A percentile compares a stretch with the other conserved stretches of the same genome.
These are phyloP conservation scores for Lepidostoma basale DNA, from an alignment of 1,140 invertebrate species.

Conservation along the genomic window DNA sequence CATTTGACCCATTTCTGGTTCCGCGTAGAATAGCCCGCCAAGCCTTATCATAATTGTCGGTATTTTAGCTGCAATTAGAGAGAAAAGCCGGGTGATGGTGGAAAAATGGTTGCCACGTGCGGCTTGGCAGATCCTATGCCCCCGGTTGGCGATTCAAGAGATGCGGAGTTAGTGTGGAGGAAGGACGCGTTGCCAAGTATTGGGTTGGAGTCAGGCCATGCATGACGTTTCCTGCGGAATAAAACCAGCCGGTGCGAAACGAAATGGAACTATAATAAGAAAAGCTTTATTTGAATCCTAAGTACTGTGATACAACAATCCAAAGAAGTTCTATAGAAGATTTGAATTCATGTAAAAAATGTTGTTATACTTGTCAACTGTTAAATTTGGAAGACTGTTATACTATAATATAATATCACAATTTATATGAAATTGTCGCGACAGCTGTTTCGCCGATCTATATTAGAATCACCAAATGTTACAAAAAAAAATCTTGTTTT, in stretches of 20 bases:
- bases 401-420: no score
- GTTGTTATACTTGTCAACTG: no score
- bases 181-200: conserved; percentile 29
- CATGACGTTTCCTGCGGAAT: conserved; percentile 9
- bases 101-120: conserved; percentile 9
- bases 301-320: no score
- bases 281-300: no score
- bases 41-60: neutral
- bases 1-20: neutral
- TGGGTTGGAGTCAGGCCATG: neutral
- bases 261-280: no score
- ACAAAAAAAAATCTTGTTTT: no score
- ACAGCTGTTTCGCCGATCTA: no score
- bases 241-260: no score
- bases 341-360: neutral
- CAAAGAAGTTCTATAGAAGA: no score
- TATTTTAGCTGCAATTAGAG: neutral
- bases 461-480: no score
- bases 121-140: neutral
- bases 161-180: conserved; percentile 22
- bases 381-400: no score
- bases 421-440: no score
- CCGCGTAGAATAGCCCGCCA: neutral
- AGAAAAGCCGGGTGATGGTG: neutral
- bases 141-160: conserved; percentile 6